Evolutionary conservation across 2,888 invertebrate genomes (phyloP).

Genomic region (Hecatera dysodea): DNA sequence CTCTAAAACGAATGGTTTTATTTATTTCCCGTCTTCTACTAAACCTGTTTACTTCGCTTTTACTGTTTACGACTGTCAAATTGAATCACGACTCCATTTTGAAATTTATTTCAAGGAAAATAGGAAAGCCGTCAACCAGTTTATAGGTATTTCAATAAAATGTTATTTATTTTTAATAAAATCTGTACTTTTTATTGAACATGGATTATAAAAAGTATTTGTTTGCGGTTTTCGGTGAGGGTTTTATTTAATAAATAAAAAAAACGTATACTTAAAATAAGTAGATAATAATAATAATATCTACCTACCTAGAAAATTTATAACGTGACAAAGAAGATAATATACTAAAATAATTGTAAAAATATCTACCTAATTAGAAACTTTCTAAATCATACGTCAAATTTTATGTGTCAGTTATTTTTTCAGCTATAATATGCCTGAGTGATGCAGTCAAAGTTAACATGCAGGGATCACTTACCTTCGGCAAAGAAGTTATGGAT

Average conservation of each 20-base stretch:
- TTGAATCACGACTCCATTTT: conserved; percentile 51
- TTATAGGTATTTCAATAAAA: conserved; percentile 44
- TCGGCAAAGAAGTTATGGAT: conserved; percentile 81
- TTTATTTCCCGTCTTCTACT: conserved; percentile 23
- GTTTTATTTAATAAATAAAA: conserved; percentile 23
- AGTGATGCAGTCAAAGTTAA: conserved; percentile 77
- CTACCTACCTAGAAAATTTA: background rate
- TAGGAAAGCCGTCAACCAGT: conserved; percentile 26
- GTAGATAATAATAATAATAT: background rate
- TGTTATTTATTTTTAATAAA: conserved; percentile 41
- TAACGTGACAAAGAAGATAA: background rate
- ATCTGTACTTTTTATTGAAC: conserved; percentile 36
- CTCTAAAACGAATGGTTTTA: conserved; percentile 41
- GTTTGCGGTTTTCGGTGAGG: conserved; percentile 63
- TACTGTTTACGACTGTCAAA: conserved; percentile 55
- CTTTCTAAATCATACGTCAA: background rate
- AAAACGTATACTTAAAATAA: background rate
- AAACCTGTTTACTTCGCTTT: conserved; percentile 38
- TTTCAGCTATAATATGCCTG: conserved; percentile 69
- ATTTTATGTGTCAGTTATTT: background rate
- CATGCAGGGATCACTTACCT: conserved; percentile 78
- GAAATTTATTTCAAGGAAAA: conserved; percentile 46
- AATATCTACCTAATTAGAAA: background rate
- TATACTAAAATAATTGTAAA: background rate
- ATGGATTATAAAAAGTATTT: conserved; percentile 57